Base-by-base conservation (phyloP, 2,113 vertebrate genomes). In the Coptodon bakossiorum region DNA sequence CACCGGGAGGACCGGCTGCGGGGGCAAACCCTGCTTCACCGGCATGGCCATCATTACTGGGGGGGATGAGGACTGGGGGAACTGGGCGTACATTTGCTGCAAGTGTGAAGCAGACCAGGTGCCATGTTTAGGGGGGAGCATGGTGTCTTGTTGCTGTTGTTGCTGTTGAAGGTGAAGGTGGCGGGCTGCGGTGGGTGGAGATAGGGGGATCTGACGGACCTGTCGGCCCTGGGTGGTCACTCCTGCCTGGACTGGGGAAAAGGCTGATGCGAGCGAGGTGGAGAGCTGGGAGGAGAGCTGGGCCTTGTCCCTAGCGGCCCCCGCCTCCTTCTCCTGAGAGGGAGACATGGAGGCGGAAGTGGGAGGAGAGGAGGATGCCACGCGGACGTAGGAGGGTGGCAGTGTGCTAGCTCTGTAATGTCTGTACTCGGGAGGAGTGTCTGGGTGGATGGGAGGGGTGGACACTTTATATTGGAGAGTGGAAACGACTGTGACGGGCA, bases 271-370 rank as follows among this genome's bases (percentile, higher is more conserved):
- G 1, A 96, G 93, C 56, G 96, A 96, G 38, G 91, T 94, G 45
- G 96, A 97, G 88, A 97, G 96, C 95, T 98, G 97, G 1, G 97
- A 97, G 90, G 96, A 95, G 1, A 96, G 96, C 87, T 97, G 97
- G 86, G 94, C 97, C 95, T 93, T 96, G 92, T 95, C 95, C 90
- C 96, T 96, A 1, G 82, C 95, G 40, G 88, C 91, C 93, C 3
- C 92, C 45, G 24, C 93, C 91, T 93, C 94, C 83, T 87, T 96
- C 95, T 96, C 96, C 93, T 96, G 95, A 73, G 89, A 93, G 48
- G 94, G 94, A 73, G 96, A 95, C 89, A 95, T 93, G 89, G 95
- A 89, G 54, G 87, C 19, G 4, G 92, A 84, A 84, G 96, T 90
- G 71, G 93, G 91, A 89, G 93, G 1, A 12, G 96, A 91, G 78